Conservation (phyloP, 2,797 vertebrate genomes). For the Emydoidea blandingii region DNA sequence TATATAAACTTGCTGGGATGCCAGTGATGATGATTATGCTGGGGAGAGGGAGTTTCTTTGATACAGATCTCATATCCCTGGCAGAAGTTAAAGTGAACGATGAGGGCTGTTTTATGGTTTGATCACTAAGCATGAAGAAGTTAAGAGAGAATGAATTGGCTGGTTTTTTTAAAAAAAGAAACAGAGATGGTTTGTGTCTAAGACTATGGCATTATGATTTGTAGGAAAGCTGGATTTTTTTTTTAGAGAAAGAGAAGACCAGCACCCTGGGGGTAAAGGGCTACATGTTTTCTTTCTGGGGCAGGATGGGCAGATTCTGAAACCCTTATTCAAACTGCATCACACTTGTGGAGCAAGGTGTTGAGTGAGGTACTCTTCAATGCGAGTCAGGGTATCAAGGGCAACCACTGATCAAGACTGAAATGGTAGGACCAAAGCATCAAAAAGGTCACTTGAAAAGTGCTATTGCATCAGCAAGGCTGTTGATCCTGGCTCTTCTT, state of each 20-base stretch:
- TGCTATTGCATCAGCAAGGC: neutral
- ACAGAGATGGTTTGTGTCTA: slow-evolving; percentile 40
- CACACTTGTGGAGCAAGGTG: neutral
- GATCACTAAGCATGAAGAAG: slow-evolving; percentile 75
- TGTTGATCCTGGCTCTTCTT: neutral
- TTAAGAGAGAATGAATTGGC: slow-evolving; percentile 55
- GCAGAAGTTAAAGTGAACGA: slow-evolving; percentile 78
- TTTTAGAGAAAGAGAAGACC: neutral
- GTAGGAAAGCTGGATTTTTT: neutral
- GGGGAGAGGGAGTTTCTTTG: slow-evolving; percentile 74
- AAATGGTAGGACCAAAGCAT: neutral
- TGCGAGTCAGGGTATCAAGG: neutral
- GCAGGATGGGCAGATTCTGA: neutral
- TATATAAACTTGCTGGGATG: slow-evolving; percentile 75
- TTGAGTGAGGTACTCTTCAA: neutral
- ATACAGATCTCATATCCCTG: slow-evolving; percentile 75
- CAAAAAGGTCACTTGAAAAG: neutral
- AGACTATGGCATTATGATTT: neutral
- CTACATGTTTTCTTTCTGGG: neutral
- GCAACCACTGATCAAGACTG: neutral
- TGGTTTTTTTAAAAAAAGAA: slow-evolving; percentile 17
- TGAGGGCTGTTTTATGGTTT: slow-evolving; percentile 75
- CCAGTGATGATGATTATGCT: slow-evolving; percentile 68
- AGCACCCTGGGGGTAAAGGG: neutral
- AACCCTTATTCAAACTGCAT: neutral